phyloP scores from a whole-genome alignment of 2,888 invertebrate genomes.

The Marronus borbonicus region DNA sequence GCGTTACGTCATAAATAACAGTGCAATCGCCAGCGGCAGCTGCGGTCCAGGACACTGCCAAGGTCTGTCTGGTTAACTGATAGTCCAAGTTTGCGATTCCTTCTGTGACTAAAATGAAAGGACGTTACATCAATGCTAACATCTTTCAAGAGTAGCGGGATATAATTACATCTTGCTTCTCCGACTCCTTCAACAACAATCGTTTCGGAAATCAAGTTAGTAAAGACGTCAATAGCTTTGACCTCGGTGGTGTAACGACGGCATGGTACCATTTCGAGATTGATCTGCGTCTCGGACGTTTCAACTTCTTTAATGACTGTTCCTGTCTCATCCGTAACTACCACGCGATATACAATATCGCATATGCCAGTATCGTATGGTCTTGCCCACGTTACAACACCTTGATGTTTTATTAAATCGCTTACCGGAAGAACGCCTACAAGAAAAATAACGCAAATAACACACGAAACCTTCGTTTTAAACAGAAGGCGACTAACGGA shows the following conservation, averaged over 20 bases:
- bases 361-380: slow-evolving; percentile 13
- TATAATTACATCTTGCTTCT: neutral
- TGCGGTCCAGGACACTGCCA: neutral
- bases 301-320: neutral
- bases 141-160: too few species aligned
- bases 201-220: neutral
- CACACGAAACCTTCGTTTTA: neutral
- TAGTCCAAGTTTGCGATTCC: neutral
- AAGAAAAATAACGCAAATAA: neutral
- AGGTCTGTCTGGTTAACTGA: neutral
- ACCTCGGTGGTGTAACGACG: slow-evolving; percentile 2
- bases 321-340: neutral
- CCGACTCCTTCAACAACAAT: neutral
- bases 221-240: slow-evolving; percentile 8
- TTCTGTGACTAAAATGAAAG: neutral
- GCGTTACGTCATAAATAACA: slow-evolving; percentile 1
- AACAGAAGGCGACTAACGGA: neutral
- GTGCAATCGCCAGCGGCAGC: slow-evolving; percentile 17
- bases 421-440: neutral
- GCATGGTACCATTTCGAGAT: slow-evolving; percentile 16
- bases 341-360: neutral
- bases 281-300: neutral
- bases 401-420: neutral
- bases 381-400: slow-evolving; percentile 6
- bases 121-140: too few species aligned